Base-by-base conservation (phyloP, 2,113 vertebrate species). In the Calidris pygmaea region DNA sequence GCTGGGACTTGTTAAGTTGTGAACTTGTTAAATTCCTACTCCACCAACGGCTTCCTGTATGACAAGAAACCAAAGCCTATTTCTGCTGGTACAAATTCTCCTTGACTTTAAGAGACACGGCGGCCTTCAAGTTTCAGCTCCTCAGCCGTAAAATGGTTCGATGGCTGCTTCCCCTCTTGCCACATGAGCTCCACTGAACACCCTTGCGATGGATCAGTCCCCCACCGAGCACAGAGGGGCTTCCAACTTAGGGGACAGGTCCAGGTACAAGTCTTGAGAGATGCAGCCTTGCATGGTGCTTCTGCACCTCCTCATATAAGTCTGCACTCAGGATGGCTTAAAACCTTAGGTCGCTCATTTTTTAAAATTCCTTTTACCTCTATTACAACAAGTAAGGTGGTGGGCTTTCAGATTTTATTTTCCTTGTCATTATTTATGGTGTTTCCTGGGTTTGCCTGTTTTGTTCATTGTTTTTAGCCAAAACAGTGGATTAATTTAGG, bases 1-100 rank as follows among this genome's bases (percentile, higher is more conserved):
- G 96, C 90, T 95, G 94, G 86, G 95, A 96, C 96, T 96, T 89
- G 90, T 95, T 96, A 96, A 95, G 93, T 93, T 95, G 92, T 89
- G 95, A 96, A 96, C 95, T 93, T 94, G 96, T 87, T 96, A 96
- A 93, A 95, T 96, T 96, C 94, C 76, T 77, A 48, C 92, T 95
- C 94, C 96, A 89, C 96, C 95, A 94, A 94, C 86, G 39, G 95
- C 70, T 96, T 96, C 96, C 90, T 85, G 94, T 71, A 89, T 78
- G 86, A 97, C 53, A 65, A 96, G 89, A 53, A 93, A 89, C 60
- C 66, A 67, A 85, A 92, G 83, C 86, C 88, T 96, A 68, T 76
- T 96, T 96, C 95, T 95, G 94, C 66, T 66, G 23, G 90, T 89
- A 95, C 79, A 89, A 86, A 76, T 84, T 86, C 94, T 90, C 73